Conservation (phyloP, 1,140 invertebrate species). For the Gryllus bimaculatus region DNA sequence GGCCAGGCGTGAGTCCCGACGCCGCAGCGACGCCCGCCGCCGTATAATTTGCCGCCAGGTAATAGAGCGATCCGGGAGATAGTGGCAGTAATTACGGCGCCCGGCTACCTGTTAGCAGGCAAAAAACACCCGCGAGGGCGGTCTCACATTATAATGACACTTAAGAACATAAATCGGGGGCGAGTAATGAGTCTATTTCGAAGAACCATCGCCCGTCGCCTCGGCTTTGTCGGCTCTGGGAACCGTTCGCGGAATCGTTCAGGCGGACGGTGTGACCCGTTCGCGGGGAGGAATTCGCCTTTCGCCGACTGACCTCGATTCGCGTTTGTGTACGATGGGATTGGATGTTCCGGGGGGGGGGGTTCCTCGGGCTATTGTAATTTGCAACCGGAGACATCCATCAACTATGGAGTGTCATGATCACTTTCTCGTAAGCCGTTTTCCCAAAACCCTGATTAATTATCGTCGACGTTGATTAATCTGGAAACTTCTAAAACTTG, state of each 20-base stretch:
- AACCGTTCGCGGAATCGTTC: background rate
- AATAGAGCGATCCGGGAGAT: background rate
- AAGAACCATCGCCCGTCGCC: background rate
- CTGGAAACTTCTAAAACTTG: no score
- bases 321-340: background rate
- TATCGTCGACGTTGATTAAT: no score
- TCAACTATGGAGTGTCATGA: no score
- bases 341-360: background rate
- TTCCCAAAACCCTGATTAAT: no score
- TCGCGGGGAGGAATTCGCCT: background rate
- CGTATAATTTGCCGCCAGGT: background rate
- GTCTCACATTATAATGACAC: background rate
- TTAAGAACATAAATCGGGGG: background rate
- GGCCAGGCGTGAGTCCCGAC: no score
- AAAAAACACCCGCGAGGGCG: background rate
- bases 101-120: background rate
- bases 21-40: no score
- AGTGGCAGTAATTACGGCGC: background rate
- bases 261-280: background rate
- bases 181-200: background rate
- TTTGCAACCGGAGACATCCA: no score
- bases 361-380: background rate
- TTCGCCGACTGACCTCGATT: background rate
- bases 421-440: no score
- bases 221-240: background rate